Evolutionary conservation across 2,797 vertebrate genomes (phyloP).

Genomic region (Smutsia temminckii): DNA sequence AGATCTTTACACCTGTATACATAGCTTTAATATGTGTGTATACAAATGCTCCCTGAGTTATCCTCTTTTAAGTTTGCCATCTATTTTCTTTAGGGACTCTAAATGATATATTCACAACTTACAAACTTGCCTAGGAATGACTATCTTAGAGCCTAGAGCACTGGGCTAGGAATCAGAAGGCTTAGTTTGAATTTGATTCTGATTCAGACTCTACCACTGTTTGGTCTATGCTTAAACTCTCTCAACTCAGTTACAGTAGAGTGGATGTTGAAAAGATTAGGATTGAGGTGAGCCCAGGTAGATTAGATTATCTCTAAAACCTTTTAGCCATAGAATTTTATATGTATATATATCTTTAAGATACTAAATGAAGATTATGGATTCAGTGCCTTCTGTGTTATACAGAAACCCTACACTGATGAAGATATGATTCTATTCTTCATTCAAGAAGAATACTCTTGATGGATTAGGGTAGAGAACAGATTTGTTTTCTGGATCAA

Average conservation of each 20-base stretch:
- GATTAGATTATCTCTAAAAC: not conserved
- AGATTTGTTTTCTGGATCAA: not conserved
- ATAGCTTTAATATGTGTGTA: not conserved
- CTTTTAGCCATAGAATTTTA: not conserved
- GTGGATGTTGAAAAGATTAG: not conserved
- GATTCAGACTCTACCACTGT: not conserved
- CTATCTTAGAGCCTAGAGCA: not conserved
- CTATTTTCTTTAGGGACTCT: not conserved
- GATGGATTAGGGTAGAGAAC: not conserved
- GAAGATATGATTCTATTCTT: not conserved
- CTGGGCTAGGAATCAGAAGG: not conserved
- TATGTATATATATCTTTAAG: not conserved
- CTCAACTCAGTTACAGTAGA: not conserved
- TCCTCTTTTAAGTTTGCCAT: not conserved
- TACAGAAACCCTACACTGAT: not conserved
- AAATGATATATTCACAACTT: not conserved
- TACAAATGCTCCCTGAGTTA: not conserved
- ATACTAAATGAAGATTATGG: not conserved
- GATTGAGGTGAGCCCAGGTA: not conserved
- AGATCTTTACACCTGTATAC: not conserved
- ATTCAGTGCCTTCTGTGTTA: not conserved
- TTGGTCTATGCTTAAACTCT: not conserved
- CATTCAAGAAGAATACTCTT: not conserved
- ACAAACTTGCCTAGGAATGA: not conserved
- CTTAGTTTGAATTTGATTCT: not conserved